Base-by-base conservation (phyloP, 2,888 invertebrate genomes). In the Drosophila yooni region DNA sequence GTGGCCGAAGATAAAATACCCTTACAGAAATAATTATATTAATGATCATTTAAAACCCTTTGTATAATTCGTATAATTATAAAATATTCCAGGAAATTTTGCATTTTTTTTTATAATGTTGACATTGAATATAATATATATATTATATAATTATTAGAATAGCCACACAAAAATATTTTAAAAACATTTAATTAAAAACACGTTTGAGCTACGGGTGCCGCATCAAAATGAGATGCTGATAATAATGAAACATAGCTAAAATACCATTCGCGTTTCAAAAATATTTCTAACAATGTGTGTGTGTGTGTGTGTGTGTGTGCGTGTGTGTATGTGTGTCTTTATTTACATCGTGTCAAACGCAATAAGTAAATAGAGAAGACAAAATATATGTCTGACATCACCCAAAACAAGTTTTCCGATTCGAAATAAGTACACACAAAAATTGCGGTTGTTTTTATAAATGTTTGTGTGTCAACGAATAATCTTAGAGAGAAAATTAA, bases 361-460 rank as follows among this genome's bases (percentile, higher is more conserved):
- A 66, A 82, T 58, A 66, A 38, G 71, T 68, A 73, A 56, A 82
- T 56, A 57, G 56, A 72, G 21, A 72, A 61, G 56, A 68, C 64
- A 58, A 74, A 76, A 62, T 58, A 38, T 40, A 38, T 40, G 58
- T 70, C 78, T 90, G 88, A 90, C 89, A 89, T 90, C 90, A 90
- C 66, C 74, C 54, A 70, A 72, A 86, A 83, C 79, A 85, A 77
- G 81, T 79, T 81, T 67, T 51, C 25, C 40, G 21, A 71, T 59
- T 46, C 33, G 34, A 27, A 27, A 58, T 66, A 77, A 64, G 65
- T 25, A 58, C 25, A 51, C 48, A 31, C 46, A 58, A 57, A 66
- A 58, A 57, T 66, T 76, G 70, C 67, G 70, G 60, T 34, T 64
- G 65, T 54, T 54, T 65, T 36, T 62, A 50, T 54, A 50, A 65